These are phyloP conservation scores for Mallotus villosus DNA, from an alignment of 2,797 vertebrate species.

Conservation along the genomic window DNA sequence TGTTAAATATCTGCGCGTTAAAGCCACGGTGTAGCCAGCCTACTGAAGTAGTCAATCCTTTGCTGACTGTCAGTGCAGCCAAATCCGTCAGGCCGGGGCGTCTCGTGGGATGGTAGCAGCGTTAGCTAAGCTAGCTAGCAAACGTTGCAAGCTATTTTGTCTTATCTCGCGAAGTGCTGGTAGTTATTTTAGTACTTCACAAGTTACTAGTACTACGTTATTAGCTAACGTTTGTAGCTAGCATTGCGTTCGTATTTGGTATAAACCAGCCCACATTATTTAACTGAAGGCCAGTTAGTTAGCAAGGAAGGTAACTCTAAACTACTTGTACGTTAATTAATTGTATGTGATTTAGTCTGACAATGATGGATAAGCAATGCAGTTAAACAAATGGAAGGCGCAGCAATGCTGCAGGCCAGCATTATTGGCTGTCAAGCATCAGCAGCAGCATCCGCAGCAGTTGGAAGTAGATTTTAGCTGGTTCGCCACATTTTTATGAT, in stretches of 20 bases:
- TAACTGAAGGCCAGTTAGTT: too few species aligned
- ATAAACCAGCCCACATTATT: too few species aligned
- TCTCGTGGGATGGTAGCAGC: not conserved
- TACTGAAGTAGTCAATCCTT: not conserved
- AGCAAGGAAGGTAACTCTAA: too few species aligned
- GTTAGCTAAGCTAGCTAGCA: not conserved
- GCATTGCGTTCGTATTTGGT: too few species aligned
- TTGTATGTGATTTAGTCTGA: too few species aligned
- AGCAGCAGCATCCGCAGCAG: not conserved
- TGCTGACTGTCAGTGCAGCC: not conserved
- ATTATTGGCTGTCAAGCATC: not conserved
- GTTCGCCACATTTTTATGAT: not conserved
- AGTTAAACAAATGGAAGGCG: too few species aligned
- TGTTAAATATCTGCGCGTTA: too few species aligned
- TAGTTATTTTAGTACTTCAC: not conserved
- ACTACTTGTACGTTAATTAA: too few species aligned
- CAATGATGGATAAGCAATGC: too few species aligned
- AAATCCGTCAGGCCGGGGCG: not conserved
- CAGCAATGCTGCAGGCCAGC: too few species aligned
- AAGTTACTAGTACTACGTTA: too few species aligned
- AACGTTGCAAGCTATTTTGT: not conserved
- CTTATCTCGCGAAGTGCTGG: not conserved
- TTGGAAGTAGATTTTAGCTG: not conserved
- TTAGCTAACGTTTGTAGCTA: too few species aligned
- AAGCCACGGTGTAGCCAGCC: not conserved